Percentiles rank a stretch among this genome's conserved stretches.
phyloP scores from a whole-genome alignment of 2,888 invertebrate species.

The Folsomia manolachei region DNA sequence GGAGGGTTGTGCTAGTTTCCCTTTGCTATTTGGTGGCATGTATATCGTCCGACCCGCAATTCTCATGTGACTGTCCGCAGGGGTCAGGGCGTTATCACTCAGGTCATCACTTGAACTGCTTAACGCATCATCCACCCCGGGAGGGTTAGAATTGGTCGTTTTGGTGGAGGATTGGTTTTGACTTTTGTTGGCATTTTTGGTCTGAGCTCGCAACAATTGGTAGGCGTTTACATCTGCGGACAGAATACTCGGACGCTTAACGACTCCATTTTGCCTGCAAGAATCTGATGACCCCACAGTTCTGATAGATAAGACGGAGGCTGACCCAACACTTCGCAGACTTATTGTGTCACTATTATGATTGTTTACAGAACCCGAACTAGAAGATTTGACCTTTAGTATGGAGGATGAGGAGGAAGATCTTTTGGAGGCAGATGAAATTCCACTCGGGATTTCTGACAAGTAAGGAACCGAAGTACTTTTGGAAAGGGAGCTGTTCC shows the following conservation, averaged over 20 bases:
- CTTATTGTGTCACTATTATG: constrained; percentile 9
- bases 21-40: constrained; percentile 32
- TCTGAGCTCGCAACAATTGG: constrained; percentile 42
- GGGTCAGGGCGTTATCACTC: constrained; percentile 46
- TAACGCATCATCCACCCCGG: constrained; percentile 26
- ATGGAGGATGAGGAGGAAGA: neutral
- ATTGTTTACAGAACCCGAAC: neutral
- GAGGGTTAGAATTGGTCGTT: neutral
- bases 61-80: constrained; percentile 38
- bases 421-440: neutral
- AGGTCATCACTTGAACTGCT: constrained; percentile 45
- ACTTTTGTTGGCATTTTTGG: constrained; percentile 20
- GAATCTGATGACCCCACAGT: neutral
- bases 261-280: constrained; percentile 12
- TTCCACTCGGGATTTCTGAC: neutral
- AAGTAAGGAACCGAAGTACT: constrained; percentile 10
- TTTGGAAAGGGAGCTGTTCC: constrained; percentile 10
- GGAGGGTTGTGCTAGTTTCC: neutral
- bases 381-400: neutral
- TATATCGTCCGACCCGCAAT: constrained; percentile 48
- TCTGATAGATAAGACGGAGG: neutral
- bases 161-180: neutral
- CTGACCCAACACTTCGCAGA: neutral
- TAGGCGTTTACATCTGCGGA: constrained; percentile 45
- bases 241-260: constrained; percentile 44